Base-by-base conservation (phyloP, 2,797 vertebrate species). In the Coranthus polyacanthus region DNA sequence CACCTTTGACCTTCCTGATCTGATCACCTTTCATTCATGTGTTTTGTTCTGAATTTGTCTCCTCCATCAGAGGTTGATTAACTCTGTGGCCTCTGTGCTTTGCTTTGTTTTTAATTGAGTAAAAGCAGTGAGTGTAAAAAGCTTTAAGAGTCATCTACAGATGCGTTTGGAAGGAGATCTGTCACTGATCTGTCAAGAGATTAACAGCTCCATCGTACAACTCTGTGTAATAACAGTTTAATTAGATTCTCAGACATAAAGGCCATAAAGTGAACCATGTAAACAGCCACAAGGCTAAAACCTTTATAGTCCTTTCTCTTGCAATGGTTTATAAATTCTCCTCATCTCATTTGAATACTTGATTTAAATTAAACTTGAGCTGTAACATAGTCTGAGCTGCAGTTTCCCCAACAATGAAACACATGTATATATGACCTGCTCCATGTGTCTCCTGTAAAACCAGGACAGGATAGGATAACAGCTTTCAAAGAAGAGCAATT, bases 171-270 rank as follows among this genome's bases (percentile, higher is more conserved):
- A 71, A 44, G 29, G 1, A 39, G 47, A 52, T 47, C 16, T 46
- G 20, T 17, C 15, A 42, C 37, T 29, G n/a, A 11, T 41, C 15
- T 18, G 36, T 26, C 45, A 61, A n/a, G n/a, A n/a, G 12, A 12
- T 20, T 3, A 29, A 20, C 50, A 21, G 45, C 10, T 26, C 6
- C 18, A 20, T 16, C 38, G 45, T 8, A 22, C 49, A 56, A 47
- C 57, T 65, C 38, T n/a, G 34, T 60, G 42, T 21, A 24, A 59
- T 62, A 36, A 65, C 18, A 18, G 29, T 69, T 52, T 64, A 41
- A 75, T 24, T 52, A 10, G 34, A 58, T 55, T 54, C 53, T 21
- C 45, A 55, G 12, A 56, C 12, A 17, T 62, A 37, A 62, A 47
- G 46, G 52, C 12, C 12, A 49, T 63, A 58, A 59, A 67, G 50